Base-by-base conservation (phyloP, 1,140 invertebrate genomes). In the Drosophila mauritiana region DNA sequence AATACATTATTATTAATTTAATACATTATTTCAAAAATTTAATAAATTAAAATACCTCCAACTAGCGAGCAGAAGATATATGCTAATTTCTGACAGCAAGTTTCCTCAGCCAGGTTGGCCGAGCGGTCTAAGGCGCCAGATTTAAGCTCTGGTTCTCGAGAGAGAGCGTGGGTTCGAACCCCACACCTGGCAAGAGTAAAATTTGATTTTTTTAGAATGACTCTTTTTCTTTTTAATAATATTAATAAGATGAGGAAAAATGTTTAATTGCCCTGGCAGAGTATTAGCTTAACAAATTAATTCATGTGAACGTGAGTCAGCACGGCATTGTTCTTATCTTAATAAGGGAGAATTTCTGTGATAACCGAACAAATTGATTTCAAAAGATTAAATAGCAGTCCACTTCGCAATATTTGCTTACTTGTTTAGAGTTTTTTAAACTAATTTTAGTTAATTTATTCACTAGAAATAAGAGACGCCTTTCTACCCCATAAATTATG, bases 401-500 rank as follows among this genome's bases (percentile, higher is more conserved):
- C 8, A 31, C 2, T 27, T 10, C 0, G 2, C 1, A 20, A 3
- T 48, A 11, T 15, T 3, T 49, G 3, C 15, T 15, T 15, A 31
- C 25, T 31, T 31, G 3, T 2, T 31, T 31, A 8, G 3, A 8
- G 7, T 31, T 10, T 8, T 31, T 22, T 22, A 22, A 22, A 22
- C 2, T 13, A 12, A 39, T 20, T 56, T 7, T n/a, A 36, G 46
- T 39, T 12, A 15, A 20, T 39, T 15, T 22, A 20, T 45, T 57
- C 42, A 57, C 10, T 6, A 15, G 13, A 0, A 31, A 17, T 36
- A 43, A 20, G 22, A 17, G 8, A 17, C 42, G n/a, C 27, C 34
- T 40, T 49, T 20, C 53, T 69, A 70, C 64, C 37, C 46, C 61
- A 53, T 36, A 68, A 65, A 68, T 57, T 70, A 70, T 70, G 68